Evolutionary conservation across 2,797 vertebrate genomes (phyloP).

Genomic region (Micrastur ruficollis): DNA sequence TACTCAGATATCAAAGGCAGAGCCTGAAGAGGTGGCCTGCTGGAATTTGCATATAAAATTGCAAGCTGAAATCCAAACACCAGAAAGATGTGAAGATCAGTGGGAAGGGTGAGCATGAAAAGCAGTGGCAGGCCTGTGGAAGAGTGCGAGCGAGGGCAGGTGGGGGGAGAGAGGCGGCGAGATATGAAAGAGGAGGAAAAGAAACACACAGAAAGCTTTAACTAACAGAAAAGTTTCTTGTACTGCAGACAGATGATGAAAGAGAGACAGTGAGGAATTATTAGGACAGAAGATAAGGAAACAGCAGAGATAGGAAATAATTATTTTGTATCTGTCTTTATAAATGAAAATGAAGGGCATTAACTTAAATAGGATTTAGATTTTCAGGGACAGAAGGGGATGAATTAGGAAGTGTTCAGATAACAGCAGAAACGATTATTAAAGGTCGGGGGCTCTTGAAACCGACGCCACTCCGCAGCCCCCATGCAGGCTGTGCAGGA

Average conservation of each 20-base stretch:
- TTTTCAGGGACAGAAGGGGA: constrained; percentile 76
- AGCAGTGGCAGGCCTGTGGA: background rate
- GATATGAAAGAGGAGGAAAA: constrained; percentile 45
- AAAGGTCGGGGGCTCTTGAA: constrained; percentile 73
- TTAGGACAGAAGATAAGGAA: constrained; percentile 80
- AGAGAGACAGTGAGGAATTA: constrained; percentile 73
- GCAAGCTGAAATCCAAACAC: background rate
- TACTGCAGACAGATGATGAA: constrained; percentile 69
- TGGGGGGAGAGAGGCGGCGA: background rate
- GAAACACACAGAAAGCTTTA: constrained; percentile 63
- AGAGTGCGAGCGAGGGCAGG: background rate
- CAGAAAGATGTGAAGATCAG: constrained; percentile 4
- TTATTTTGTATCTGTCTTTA: constrained; percentile 84
- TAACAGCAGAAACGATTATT: constrained; percentile 68
- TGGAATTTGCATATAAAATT: constrained; percentile 36
- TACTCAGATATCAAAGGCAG: constrained; percentile 49
- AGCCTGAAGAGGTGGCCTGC: constrained; percentile 38
- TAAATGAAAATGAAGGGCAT: constrained; percentile 84
- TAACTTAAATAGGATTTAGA: constrained; percentile 82
- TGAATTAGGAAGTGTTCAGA: constrained; percentile 74
- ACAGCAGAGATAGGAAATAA: constrained; percentile 80
- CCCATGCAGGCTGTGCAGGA: rapidly evolving
- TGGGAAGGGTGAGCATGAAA: constrained; percentile 22
- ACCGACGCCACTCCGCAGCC: background rate
- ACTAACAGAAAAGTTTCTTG: constrained; percentile 65